Base-by-base conservation (phyloP, 2,797 vertebrate species). In the Buphagus erythrorhynchus region DNA sequence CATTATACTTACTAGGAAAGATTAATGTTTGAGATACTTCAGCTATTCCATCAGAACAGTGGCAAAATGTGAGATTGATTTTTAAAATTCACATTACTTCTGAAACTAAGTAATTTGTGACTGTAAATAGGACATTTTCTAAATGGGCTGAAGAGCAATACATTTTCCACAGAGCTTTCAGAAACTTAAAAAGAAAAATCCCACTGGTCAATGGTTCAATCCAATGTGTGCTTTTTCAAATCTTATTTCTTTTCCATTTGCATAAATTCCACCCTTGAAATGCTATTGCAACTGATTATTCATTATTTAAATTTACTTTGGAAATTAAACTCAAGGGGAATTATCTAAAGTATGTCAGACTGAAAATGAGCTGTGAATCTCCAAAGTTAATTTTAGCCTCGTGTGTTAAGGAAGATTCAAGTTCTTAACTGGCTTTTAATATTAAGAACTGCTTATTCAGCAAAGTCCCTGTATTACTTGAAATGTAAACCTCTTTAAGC, bases 351-450 rank as follows among this genome's bases (percentile, higher is more conserved):
- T 57, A 67, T 58, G 75, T 57, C 89, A 88, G 71, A 66, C 43
- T 80, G 40, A 77, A 88, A 79, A 77, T 33, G 63, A 93, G 55
- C 76, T 80, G 35, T 2, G 16, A 78, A 72, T 48, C 79, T 82
- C 68, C 40, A 55, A 77, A 86, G 78, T 89, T 89, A 93, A 92
- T 95, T 97, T 94, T 54, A 95, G 81, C 61, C 62, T 93, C 6
- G 10, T 43, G 22, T 31, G 40, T 36, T 73, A 92, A 91, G 65
- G 86, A 84, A 90, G 76, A 88, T 59, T 92, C 79, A 61, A 80
- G 82, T 80, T 91, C 91, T 93, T 90, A 96, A 91, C 75, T 91
- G 72, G 31, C 57, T 88, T 93, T 93, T 94, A 95, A 83, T 51
- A 58, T 77, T 79, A 91, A 88, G 62, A 95, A 85, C 67, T 66